Evolutionary conservation across 2,888 invertebrate genomes (phyloP), one percentile per base, ranked within the genome.

Genomic region (Liodrosophila aerea): DNA sequence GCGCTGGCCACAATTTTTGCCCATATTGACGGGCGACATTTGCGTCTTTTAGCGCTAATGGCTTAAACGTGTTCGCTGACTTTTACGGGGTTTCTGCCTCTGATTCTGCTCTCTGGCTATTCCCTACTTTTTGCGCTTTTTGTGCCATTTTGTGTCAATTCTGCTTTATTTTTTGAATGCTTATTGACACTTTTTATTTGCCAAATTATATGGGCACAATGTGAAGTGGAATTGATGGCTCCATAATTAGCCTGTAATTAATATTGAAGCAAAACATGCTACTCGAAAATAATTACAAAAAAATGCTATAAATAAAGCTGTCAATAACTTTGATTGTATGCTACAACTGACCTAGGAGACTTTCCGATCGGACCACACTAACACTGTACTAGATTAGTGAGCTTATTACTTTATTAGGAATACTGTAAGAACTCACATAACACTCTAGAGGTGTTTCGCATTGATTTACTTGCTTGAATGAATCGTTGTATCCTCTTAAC

Each of bases 11-110:
- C 69, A 63, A 58, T 62, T 73, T 58, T 16, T 40, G 61, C 72
- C n/a, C 64, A 64, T 54, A 62, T 77, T 77, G 81, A 83, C 77
- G 78, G 68, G 63, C 59, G 33, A 68, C 73, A 74, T 69, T 75
- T 74, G 65, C 60, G 41, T 53, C 64, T 72, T 39, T 66, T 43
- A 60, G 18, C 76, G 75, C 82, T 81, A 81, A 81, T 81, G 81
- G 81, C 82, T 82, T 78, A 72, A 78, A 72, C 84, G 59, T 81
- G 81, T 81, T 74, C 39, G 40, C 62, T 63, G 63, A 46, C 63
- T 49, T 51, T 72, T 82, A 58, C 50, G 47, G 49, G 31, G n/a
- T 68, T 73, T 47, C 43, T 33, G 34, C 43, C 16, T 9, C 16
- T n/a, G 15, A 27, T 56, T 43, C 27, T 31, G 36, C n/a, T n/a